These are phyloP conservation scores for Dioctria linearis DNA, from an alignment of 2,888 invertebrate species.

Conservation along the genomic window DNA sequence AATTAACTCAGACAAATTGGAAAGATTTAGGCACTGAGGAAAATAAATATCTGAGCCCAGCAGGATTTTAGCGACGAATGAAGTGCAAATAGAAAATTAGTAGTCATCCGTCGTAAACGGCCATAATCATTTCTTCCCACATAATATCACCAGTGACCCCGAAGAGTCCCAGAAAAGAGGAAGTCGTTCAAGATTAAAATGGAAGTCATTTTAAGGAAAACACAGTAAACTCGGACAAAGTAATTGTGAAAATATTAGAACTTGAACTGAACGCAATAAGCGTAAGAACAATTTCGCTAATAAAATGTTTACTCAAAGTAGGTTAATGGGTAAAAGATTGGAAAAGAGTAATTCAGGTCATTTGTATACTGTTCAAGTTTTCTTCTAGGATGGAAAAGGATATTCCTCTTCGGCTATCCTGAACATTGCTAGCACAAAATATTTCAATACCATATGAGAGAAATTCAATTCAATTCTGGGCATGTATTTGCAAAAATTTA, in stretches of 20 bases:
- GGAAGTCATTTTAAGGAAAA: conserved; percentile 21
- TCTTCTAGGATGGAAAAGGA: background rate
- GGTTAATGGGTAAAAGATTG: conserved; percentile 39
- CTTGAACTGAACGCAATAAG: conserved; percentile 4
- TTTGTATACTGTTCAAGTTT: background rate
- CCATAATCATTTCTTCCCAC: too few relatives aligned
- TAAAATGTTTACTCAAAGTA: conserved; percentile 17
- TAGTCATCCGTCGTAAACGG: conserved; percentile 24
- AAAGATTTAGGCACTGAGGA: too few relatives aligned
- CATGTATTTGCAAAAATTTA: too few relatives aligned
- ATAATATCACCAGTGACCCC: too few relatives aligned
- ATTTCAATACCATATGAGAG: too few relatives aligned
- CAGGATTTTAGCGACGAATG: background rate
- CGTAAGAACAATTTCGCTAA: background rate
- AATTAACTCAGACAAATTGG: too few relatives aligned
- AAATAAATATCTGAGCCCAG: too few relatives aligned
- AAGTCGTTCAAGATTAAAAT: conserved; percentile 10
- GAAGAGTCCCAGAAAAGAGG: background rate
- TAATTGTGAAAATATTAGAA: conserved; percentile 24
- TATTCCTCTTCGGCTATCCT: background rate
- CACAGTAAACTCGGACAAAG: conserved; percentile 27
- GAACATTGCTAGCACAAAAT: background rate
- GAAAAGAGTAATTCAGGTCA: conserved; percentile 12
- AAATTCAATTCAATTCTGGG: too few relatives aligned
- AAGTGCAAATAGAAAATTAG: conserved; percentile 41